Base-by-base conservation (phyloP, 2,113 vertebrate species). In the Tupaia chinensis region DNA sequence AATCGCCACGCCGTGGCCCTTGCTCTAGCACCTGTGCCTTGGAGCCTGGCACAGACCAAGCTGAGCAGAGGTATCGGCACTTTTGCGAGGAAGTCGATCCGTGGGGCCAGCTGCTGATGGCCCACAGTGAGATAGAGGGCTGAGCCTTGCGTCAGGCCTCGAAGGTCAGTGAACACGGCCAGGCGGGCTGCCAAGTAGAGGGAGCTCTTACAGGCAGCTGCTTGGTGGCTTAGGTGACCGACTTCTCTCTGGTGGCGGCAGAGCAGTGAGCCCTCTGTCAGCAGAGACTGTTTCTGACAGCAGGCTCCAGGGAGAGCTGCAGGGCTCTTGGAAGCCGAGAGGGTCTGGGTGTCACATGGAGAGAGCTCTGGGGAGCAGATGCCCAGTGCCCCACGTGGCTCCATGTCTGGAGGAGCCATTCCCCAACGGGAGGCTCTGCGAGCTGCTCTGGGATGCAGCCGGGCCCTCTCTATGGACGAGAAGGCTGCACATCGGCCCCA, bases 261-360 rank as follows among this genome's bases (percentile, higher is more conserved):
- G 25, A 44, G 63, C 0, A 25, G 56, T 1, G 1, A 61, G 27
- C 0, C 1, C 22, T 4, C 5, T 1, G 17, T 4, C 5, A 0
- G 4, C 13, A 53, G n/a, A 74, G 17, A 5, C 22, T 14, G 25
- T 3, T 72, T 23, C 66, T 77, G 44, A 11, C 8, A 0, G 44
- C 0, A 1, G 61, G 69, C n/a, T 56, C 1, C 3, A 1, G 19
- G 56, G n/a, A 29, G 16, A 27, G 16, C 29, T 1, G 14, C 3
- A 7, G 9, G 63, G 85, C 9, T 78, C 66, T 22, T 32, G 13
- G 56, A 32, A 17, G 44, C 16, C 8, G 1, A 5, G 23, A 23
- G 74, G 7, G 11, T 27, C 73, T 9, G 69, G 70, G 80, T 32
- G 66, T 77, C 70, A 8, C 1, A 1, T 0, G 5, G 58, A 86